These are phyloP conservation scores for Xiphorhynchus erythropygius DNA, from an alignment of 2,797 vertebrate species.

Conservation along the genomic window DNA sequence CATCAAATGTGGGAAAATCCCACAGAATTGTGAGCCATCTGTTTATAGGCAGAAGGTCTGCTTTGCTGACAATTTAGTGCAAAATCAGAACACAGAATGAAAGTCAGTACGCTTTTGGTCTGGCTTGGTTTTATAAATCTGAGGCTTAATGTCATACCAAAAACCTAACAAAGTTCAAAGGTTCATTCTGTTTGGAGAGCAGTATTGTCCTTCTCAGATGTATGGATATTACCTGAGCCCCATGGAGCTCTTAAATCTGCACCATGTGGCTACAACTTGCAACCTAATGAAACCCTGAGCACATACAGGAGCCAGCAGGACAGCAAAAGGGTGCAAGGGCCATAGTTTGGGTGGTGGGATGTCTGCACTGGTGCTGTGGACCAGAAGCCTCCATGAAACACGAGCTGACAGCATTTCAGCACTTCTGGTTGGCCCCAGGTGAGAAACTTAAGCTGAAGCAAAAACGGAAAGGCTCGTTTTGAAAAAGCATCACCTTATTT, in stretches of 20 bases:
- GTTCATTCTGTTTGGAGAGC: not conserved
- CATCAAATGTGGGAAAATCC: slow-evolving; percentile 55
- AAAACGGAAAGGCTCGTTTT: not conserved
- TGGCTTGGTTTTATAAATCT: slow-evolving; percentile 21
- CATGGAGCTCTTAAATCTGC: not conserved
- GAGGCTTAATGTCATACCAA: not conserved
- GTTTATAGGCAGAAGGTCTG: slow-evolving; percentile 20
- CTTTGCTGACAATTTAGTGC: slow-evolving; percentile 3
- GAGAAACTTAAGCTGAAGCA: not conserved
- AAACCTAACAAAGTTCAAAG: slow-evolving; percentile 41
- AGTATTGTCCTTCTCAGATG: not conserved
- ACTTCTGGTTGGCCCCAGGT: not conserved
- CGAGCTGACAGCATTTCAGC: not conserved
- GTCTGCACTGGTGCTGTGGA: not conserved
- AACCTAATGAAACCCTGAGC: not conserved
- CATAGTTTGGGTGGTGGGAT: not conserved
- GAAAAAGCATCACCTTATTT: not conserved
- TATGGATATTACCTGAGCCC: not conserved
- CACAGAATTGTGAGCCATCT: slow-evolving; percentile 33
- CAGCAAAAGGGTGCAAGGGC: not conserved
- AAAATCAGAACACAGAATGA: slow-evolving; percentile 25
- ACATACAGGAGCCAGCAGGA: not conserved
- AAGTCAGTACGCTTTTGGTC: not conserved
- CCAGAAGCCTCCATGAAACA: not conserved
- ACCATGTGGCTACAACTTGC: not conserved